A percentile compares a stretch with the other conserved stretches of the same genome.
Conservation (phyloP, 2,888 invertebrate genomes). For the Elmis aenea region DNA sequence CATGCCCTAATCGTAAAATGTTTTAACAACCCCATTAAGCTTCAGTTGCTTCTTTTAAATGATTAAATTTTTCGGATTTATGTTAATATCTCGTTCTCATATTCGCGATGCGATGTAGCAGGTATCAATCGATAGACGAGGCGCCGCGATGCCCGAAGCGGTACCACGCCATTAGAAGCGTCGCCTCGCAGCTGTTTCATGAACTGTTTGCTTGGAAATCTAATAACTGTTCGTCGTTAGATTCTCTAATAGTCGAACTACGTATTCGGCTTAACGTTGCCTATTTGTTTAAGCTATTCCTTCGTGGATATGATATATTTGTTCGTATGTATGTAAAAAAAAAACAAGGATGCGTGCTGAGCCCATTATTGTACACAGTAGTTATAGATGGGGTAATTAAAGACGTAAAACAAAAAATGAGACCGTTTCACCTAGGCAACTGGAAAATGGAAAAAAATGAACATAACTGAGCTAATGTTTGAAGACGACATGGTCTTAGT, state of each 20-base stretch:
- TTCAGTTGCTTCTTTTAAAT: no score
- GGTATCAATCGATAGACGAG: slow-evolving; percentile 39
- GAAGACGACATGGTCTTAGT: no score
- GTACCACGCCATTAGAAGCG: slow-evolving; percentile 35
- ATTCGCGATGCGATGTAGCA: slow-evolving; percentile 22
- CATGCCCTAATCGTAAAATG: no score
- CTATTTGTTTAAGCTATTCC: slow-evolving; percentile 23
- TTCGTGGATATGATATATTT: slow-evolving; percentile 25
- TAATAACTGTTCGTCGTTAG: slow-evolving; percentile 37
- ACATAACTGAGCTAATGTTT: no score
- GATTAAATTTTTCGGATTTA: no score
- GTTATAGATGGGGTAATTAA: no score
- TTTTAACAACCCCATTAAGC: no score
- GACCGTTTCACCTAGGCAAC: no score
- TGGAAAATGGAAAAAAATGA: no score
- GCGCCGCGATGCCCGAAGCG: slow-evolving; percentile 35
- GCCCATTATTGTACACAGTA: no score
- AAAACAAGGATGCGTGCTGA: no score
- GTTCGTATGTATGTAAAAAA: slow-evolving; percentile 27
- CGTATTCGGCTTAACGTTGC: slow-evolving; percentile 19
- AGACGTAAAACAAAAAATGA: no score
- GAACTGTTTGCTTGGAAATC: slow-evolving; percentile 44
- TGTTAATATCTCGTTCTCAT: slow-evolving; percentile 1
- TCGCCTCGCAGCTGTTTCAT: slow-evolving; percentile 43
- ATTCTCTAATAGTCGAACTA: slow-evolving; percentile 22